Conservation (phyloP, 2,888 invertebrate species). For the Morpho achilles region DNA sequence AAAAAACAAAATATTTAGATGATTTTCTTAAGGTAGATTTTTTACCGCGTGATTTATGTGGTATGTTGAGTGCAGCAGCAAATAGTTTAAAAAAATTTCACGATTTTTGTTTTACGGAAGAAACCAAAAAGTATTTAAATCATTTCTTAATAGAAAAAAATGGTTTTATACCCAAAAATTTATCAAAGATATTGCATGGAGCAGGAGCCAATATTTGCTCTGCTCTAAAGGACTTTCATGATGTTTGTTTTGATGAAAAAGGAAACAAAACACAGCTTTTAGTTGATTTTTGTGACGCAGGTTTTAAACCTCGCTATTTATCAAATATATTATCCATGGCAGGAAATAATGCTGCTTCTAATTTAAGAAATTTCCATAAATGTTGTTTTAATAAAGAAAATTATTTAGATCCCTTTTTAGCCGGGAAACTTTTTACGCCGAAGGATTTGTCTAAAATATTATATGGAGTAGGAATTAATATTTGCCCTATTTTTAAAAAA, state of each 20-base stretch:
- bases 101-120: slow-evolving; percentile 35
- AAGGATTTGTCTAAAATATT: slow-evolving; percentile 33
- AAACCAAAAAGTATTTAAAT: slow-evolving; percentile 35
- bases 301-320: slow-evolving; percentile 33
- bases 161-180: slow-evolving; percentile 32
- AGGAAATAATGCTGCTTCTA: slow-evolving; percentile 37
- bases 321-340: slow-evolving; percentile 38
- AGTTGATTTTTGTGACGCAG: slow-evolving; percentile 30
- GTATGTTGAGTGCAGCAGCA: slow-evolving; percentile 35
- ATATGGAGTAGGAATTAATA: slow-evolving; percentile 33
- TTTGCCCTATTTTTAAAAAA: slow-evolving; percentile 28
- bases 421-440: slow-evolving; percentile 36
- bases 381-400: slow-evolving; percentile 38
- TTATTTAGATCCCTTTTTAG: slow-evolving; percentile 36
- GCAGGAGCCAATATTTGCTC: slow-evolving; percentile 36
- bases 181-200: slow-evolving; percentile 39
- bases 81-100: slow-evolving; percentile 33
- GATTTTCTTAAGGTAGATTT: slow-evolving; percentile 32
- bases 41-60: slow-evolving; percentile 32
- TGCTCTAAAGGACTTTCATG: slow-evolving; percentile 38
- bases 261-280: slow-evolving; percentile 39
- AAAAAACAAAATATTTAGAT: slow-evolving; percentile 31
- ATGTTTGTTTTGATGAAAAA: slow-evolving; percentile 37
- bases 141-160: slow-evolving; percentile 25
- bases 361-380: slow-evolving; percentile 39